Conservation (phyloP, 2,797 vertebrate genomes). For the Geotrypetes seraphini region DNA sequence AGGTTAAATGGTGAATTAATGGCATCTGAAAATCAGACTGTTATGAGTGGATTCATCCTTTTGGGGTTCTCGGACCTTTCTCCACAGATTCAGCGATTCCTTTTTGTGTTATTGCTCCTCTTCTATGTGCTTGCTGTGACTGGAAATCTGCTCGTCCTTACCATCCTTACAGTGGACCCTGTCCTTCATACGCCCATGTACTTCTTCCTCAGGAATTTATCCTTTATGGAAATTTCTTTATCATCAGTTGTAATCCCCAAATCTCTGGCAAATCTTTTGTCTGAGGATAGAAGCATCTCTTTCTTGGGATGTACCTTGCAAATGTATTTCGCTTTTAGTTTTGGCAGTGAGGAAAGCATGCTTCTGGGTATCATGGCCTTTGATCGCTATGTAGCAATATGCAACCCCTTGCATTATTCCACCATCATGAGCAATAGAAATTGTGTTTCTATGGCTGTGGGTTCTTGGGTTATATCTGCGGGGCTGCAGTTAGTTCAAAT, state of each 20-base stretch:
- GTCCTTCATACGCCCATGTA: constrained; percentile 4
- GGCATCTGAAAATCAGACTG: neutral
- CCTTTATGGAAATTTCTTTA: constrained; percentile 4
- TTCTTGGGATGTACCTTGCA: neutral
- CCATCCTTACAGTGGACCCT: constrained; percentile 1
- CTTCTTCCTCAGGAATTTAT: constrained; percentile 11
- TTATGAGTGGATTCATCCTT: neutral
- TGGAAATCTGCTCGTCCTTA: constrained; percentile 3
- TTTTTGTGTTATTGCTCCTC: neutral
- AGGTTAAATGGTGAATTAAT: too few relatives aligned
- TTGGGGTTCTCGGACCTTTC: neutral
- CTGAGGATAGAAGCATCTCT: neutral
- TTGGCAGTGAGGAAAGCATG: constrained; percentile 10
- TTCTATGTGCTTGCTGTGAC: constrained; percentile 2
- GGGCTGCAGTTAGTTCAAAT: neutral
- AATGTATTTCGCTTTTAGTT: constrained; percentile 7
- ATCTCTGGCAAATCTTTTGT: constrained; percentile 3
- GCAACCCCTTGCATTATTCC: constrained; percentile 4
- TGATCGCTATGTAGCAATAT: constrained; percentile 4
- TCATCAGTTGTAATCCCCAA: constrained; percentile 10
- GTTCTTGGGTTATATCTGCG: neutral
- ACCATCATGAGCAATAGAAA: neutral
- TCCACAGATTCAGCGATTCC: neutral
- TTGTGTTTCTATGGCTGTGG: neutral
- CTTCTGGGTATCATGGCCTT: constrained; percentile 12